Conservation (phyloP, 2,113 vertebrate genomes). For the Pyxicephalus adspersus region DNA sequence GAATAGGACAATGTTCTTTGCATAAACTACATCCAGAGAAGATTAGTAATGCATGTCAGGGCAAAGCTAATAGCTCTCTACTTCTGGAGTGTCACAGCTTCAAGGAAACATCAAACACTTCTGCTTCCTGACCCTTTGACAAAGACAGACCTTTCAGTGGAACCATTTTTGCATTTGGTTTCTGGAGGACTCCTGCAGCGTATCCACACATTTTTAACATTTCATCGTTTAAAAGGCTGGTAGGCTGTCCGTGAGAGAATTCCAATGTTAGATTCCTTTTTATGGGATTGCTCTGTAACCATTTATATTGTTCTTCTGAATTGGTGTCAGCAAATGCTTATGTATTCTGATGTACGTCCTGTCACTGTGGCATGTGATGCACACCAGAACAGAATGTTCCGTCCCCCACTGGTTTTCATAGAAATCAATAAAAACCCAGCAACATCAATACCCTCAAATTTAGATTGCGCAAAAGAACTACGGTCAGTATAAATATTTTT, state of each 20-base stretch:
- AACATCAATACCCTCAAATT: too few relatives aligned
- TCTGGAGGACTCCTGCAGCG: constrained; percentile 15
- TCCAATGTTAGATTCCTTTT: constrained; percentile 22
- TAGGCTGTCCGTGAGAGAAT: constrained; percentile 43
- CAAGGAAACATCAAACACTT: constrained; percentile 40
- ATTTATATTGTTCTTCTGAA: constrained; percentile 20
- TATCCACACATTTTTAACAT: constrained; percentile 26
- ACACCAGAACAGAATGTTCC: constrained; percentile 15
- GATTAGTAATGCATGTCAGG: constrained; percentile 9
- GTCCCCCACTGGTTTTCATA: neutral
- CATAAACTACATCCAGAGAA: neutral
- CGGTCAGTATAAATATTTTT: too few relatives aligned
- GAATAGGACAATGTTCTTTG: neutral
- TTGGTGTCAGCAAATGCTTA: neutral
- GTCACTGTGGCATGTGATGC: neutral
- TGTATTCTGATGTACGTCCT: neutral
- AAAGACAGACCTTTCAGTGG: neutral
- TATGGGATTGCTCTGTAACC: constrained; percentile 17
- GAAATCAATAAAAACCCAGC: neutral
- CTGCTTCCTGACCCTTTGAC: neutral
- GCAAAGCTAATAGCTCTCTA: neutral
- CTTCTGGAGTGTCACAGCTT: neutral
- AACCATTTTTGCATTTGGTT: constrained; percentile 18
- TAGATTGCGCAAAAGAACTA: too few relatives aligned
- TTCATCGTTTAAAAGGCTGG: neutral